These are phyloP conservation scores for Pollenia griseotomentosa DNA, from an alignment of 2,888 invertebrate genomes.

Conservation along the genomic window DNA sequence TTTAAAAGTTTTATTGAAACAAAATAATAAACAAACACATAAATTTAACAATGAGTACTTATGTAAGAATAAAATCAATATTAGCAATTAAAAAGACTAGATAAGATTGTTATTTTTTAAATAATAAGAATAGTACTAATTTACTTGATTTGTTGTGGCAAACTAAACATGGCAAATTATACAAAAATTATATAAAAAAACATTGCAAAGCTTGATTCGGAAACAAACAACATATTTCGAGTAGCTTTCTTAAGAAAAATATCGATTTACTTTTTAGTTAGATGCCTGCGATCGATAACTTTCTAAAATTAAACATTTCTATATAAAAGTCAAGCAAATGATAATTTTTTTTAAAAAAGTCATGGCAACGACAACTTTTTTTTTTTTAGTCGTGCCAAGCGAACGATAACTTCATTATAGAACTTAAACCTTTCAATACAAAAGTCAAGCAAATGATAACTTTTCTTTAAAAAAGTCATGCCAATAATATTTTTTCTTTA, in stretches of 20 bases:
- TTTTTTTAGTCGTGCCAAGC: not conserved
- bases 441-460: not conserved
- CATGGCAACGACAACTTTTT: no score
- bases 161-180: conserved; percentile 40
- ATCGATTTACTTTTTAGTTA: no score
- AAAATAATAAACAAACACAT: conserved; percentile 7
- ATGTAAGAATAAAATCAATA: conserved; percentile 11
- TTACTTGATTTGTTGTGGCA: not conserved
- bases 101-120: conserved; percentile 23
- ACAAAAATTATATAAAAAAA: not conserved
- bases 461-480: not conserved
- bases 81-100: conserved; percentile 56
- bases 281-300: no score
- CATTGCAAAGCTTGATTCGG: not conserved
- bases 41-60: conserved; percentile 15
- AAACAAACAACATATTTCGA: not conserved
- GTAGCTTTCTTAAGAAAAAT: no score
- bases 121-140: not conserved
- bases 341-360: no score
- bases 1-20: not conserved
- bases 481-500: not conserved
- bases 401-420: not conserved
- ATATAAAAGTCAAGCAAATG: no score
- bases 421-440: not conserved
- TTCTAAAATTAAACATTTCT: no score